Evolutionary conservation across 2,113 vertebrate species (phyloP).

Genomic region (Seriola aureovittata): DNA sequence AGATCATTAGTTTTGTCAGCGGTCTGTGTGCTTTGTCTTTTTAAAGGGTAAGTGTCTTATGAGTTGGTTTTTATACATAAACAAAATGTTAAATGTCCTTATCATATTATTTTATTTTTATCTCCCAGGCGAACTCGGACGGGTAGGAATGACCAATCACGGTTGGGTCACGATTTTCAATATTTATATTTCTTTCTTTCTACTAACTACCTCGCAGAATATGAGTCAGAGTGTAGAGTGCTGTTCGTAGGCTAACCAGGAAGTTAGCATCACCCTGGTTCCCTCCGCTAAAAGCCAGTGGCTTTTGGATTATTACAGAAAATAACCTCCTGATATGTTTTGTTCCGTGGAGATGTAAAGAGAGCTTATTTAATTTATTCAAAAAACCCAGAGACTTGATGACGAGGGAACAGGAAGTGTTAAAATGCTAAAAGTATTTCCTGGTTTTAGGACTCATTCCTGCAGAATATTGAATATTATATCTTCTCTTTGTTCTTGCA

Average conservation of each 20-base stretch:
- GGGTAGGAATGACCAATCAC: slow-evolving; percentile 19
- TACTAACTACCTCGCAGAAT: neutral
- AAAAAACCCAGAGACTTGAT: no score
- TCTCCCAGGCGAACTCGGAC: slow-evolving; percentile 23
- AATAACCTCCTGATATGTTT: no score
- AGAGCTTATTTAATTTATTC: no score
- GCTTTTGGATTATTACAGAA: no score
- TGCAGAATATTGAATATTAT: neutral
- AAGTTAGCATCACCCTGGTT: no score
- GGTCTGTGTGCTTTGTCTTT: slow-evolving; percentile 55
- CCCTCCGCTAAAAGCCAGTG: no score
- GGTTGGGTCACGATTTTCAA: neutral
- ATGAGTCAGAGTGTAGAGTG: neutral
- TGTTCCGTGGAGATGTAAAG: no score
- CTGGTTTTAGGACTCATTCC: no score
- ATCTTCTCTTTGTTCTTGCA: neutral
- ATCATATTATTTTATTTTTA: slow-evolving; percentile 18
- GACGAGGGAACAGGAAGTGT: no score
- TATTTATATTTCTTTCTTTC: slow-evolving; percentile 1
- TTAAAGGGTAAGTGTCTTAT: slow-evolving; percentile 63
- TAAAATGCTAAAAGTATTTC: no score
- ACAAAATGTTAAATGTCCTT: slow-evolving; percentile 21
- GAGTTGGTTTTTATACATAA: slow-evolving; percentile 5
- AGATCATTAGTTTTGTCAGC: slow-evolving; percentile 55
- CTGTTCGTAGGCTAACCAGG: no score